Base-by-base conservation (phyloP, 2,797 vertebrate genomes). In the Rhinogobio ventralis region DNA sequence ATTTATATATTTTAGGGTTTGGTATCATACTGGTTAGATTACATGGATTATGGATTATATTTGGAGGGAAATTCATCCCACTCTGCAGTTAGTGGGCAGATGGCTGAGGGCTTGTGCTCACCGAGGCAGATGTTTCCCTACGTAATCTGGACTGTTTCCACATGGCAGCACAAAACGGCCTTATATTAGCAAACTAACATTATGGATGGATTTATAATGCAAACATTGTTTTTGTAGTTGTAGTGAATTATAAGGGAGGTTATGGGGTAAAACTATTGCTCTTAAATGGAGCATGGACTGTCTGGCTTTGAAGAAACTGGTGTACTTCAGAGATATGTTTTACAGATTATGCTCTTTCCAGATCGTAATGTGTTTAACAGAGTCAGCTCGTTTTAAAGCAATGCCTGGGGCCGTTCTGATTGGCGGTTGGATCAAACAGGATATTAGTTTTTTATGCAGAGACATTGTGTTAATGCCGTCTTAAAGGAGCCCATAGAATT, bases 351-450 rank as follows among this genome's bases (percentile, higher is more conserved):
- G 60, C 39, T 46, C 80, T 42, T 73, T 81, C 53, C 19, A 74
- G 62, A 49, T 81, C 51, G 30, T 86, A 74, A 89, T 85, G 83
- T 83, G 39, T 84, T 86, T 82, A 76, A 55, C 82, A 84, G 88
- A 67, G 71, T 76, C 66, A 55, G 73, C 14, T 30, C 11, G 15
- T 42, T 80, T 76, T 78, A 64, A 74, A 82, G 69, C 53, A 28
- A 33, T 55, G 79, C 15, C 79, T 28, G 23, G 30, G 9, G 53
- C 49, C 42, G 28, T 82, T 81, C 72, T 45, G 82, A 79, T 77
- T 81, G 74, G 73, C 62, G 60, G 19, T 39, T 83, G 77, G 49
- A 75, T 28, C 55, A 53, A 68, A 60, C 20, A 85, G 85, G 82
- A 81, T 87, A 81, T 83, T 67, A 83, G 76, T 28, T 67, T 77